A percentile compares a stretch with the other conserved stretches of the same genome.
phyloP scores from a whole-genome alignment of 2,113 vertebrate genomes.

The Mobula birostris region DNA sequence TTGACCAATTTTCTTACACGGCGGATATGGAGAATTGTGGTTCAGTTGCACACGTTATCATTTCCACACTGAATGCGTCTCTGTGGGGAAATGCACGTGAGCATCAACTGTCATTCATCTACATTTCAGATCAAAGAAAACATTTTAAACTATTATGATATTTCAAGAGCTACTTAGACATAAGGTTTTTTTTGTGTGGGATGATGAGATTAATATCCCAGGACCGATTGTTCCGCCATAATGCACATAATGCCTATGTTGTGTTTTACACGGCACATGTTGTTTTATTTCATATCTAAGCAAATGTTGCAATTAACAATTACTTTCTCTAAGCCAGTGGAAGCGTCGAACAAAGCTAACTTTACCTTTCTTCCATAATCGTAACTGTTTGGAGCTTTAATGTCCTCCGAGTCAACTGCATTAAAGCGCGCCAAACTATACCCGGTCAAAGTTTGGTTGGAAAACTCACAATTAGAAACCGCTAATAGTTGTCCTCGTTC shows the following conservation, averaged over 20 bases:
- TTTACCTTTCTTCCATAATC: not conserved
- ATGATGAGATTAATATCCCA: no score
- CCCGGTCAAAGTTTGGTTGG: not conserved
- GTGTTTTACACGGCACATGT: not conserved
- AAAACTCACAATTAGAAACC: not conserved
- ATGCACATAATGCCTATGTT: not conserved
- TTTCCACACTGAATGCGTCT: not conserved
- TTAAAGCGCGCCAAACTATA: conserved; percentile 10
- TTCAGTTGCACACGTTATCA: not conserved
- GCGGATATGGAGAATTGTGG: no score
- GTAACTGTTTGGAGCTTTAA: not conserved
- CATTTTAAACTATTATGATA: not conserved
- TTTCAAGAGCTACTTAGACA: not conserved
- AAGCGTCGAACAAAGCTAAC: not conserved
- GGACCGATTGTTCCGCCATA: not conserved
- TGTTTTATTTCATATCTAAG: not conserved
- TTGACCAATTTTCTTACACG: not conserved
- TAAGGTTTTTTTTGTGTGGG: no score
- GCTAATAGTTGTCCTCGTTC: not conserved
- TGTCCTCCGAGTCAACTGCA: not conserved
- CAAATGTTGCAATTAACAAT: not conserved
- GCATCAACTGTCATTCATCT: not conserved
- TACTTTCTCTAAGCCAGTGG: not conserved
- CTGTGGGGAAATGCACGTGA: not conserved
- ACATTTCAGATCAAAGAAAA: not conserved